A percentile compares a stretch with the other conserved stretches of the same genome.
phyloP scores from a whole-genome alignment of 2,113 vertebrate genomes.

The Pteropus alecto region DNA sequence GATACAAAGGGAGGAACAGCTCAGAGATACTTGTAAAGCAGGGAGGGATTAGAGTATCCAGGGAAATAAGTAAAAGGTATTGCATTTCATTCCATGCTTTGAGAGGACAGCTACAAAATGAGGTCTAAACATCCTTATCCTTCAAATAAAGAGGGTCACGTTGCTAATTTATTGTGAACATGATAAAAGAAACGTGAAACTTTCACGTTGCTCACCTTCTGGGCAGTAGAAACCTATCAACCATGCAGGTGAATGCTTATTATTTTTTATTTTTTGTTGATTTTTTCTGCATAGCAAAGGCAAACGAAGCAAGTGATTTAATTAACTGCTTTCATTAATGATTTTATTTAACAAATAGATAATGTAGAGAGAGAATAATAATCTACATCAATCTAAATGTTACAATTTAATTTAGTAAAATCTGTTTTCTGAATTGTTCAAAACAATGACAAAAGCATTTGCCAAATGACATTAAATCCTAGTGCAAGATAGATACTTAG shows the following conservation, averaged over 20 bases:
- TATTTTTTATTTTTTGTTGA: conserved; percentile 30
- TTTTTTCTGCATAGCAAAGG: conserved; percentile 23
- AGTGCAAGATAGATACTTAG: conserved; percentile 12
- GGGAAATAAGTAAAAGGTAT: conserved; percentile 89
- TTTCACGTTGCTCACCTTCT: background rate
- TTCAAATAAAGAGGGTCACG: conserved; percentile 69
- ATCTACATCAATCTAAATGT: background rate
- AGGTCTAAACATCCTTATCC: conserved; percentile 68
- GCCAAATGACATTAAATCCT: conserved; percentile 17
- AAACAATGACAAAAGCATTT: conserved; percentile 36
- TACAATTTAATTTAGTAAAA: conserved; percentile 54
- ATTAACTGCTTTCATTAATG: conserved; percentile 77
- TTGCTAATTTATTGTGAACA: conserved; percentile 60
- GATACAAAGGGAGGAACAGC: conserved; percentile 86
- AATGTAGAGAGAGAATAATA: conserved; percentile 44
- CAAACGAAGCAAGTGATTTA: conserved; percentile 67
- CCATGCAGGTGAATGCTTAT: background rate
- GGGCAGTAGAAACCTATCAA: background rate
- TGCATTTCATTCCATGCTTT: conserved; percentile 80
- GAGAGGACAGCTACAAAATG: conserved; percentile 74
- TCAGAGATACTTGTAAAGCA: conserved; percentile 83
- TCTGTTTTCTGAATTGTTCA: conserved; percentile 42
- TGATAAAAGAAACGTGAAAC: conserved; percentile 61
- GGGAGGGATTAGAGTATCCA: conserved; percentile 88
- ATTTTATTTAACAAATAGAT: conserved; percentile 69